Evolutionary conservation across 2,113 vertebrate species (phyloP).

Genomic region (Diglossa brunneiventris): DNA sequence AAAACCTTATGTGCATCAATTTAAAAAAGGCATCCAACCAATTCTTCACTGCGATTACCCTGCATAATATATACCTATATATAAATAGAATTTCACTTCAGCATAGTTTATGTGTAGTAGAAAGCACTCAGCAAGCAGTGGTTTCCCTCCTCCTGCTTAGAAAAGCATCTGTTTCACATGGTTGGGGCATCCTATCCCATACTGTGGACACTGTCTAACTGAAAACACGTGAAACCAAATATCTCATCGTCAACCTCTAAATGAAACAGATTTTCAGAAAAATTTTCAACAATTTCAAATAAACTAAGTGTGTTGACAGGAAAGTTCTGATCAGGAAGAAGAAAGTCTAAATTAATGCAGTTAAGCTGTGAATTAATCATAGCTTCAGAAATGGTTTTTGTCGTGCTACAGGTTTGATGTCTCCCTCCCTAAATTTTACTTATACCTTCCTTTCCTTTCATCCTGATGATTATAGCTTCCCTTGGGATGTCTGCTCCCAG

Average conservation of each 20-base stretch:
- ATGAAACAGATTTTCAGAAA: not conserved
- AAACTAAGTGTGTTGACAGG: not conserved
- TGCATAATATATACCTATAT: not conserved
- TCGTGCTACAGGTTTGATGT: not conserved
- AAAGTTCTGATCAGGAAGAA: not conserved
- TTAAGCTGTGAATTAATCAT: slow-evolving; percentile 18
- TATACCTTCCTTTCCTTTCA: slow-evolving; percentile 28
- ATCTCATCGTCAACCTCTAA: not conserved
- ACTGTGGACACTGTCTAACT: not conserved
- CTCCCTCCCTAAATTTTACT: not conserved
- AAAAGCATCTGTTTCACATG: not conserved
- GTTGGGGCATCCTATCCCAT: not conserved
- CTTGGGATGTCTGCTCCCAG: slow-evolving; percentile 13
- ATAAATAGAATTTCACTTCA: not conserved
- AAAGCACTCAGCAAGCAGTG: not conserved
- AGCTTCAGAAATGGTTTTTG: slow-evolving; percentile 20
- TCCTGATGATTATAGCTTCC: slow-evolving; percentile 13
- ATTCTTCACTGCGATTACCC: not conserved
- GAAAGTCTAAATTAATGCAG: not conserved
- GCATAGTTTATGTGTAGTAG: not conserved
- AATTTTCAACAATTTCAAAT: not conserved
- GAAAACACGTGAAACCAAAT: not conserved
- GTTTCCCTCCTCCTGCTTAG: not conserved
- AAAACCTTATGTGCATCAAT: not conserved
- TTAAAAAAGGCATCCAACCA: not conserved